Base-by-base conservation (phyloP, 2,888 invertebrate species). In the Tethea ocularis region DNA sequence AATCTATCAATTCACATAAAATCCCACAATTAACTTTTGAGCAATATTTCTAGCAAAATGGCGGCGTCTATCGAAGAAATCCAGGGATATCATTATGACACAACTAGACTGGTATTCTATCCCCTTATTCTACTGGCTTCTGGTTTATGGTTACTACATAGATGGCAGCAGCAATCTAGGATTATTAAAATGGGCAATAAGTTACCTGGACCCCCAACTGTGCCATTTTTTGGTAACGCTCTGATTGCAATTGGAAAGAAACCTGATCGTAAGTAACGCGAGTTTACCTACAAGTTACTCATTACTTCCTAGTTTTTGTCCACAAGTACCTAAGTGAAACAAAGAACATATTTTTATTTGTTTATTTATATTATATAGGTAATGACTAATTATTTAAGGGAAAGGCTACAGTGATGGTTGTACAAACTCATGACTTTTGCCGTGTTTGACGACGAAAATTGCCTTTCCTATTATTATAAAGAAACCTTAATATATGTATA, bases 141-240 rank as follows among this genome's bases (percentile, higher is more conserved):
- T 1, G 72, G 72, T 7, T 74, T 92, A 10, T 84, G 87, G 80
- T 59, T 89, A 2, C 63, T 89, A 1, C 81, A 93, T 71, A 85
- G 90, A 84, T 93, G 93, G 92, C 93, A 93, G 63, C 88, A 89
- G 60, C 91, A 90, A 60, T 87, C 91, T 0, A 86, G 88, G 26
- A 73, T 96, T 72, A 83, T 93, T 61, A 94, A 94, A 71, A 77
- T 96, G 61, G 96, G 95, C 0, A 94, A 95, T 54, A 95, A 94
- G 72, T 82, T 97, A 23, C 97, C 97, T 0, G 96, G 96, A 57
- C 96, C 97, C 0, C 70, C 86, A 1, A 89, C 94, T 0, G 64
- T 94, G 17, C 97, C 97, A 0, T 46, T 97, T 1, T 72, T 97
- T 57, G 97, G 97, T 67, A 96, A 95, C 74, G 96, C 96, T 0